Percentiles rank a stretch among this genome's conserved stretches.
Evolutionary conservation across 2,797 vertebrate genomes (phyloP).

Genomic region (Toxotes lorentzi): DNA sequence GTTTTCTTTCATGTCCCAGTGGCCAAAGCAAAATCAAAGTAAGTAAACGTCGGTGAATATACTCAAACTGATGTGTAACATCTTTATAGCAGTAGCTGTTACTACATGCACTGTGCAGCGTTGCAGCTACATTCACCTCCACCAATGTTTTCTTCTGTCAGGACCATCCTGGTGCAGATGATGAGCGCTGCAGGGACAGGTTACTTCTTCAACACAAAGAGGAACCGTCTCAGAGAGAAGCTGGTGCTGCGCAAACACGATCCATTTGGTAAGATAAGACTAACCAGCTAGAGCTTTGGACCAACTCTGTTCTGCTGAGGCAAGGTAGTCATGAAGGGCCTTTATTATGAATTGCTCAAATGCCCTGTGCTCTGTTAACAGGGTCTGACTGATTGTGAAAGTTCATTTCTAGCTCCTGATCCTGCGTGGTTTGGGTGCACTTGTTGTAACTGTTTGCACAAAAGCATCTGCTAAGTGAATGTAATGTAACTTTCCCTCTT

Average conservation of each 20-base stretch:
- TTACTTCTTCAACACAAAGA: slow-evolving; percentile 90
- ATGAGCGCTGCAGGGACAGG: slow-evolving; percentile 93
- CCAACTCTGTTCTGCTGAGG: not conserved
- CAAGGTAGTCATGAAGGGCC: not conserved
- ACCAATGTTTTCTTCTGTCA: slow-evolving; percentile 48
- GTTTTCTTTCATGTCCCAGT: slow-evolving; percentile 82
- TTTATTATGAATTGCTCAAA: not conserved
- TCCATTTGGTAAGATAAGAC: slow-evolving; percentile 89
- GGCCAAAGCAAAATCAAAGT: slow-evolving; percentile 97
- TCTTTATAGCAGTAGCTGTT: no score
- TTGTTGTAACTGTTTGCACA: not conserved
- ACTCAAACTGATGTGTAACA: not conserved
- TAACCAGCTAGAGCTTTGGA: accelerated
- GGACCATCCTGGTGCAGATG: slow-evolving; percentile 94
- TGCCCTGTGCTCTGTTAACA: not conserved
- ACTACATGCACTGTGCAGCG: no score
- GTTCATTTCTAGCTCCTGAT: not conserved
- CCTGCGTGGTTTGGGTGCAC: not conserved
- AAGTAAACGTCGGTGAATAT: slow-evolving; percentile 75
- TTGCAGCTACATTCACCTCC: not conserved
- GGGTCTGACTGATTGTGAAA: not conserved
- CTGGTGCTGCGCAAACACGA: slow-evolving; percentile 91
- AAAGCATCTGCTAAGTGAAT: not conserved
- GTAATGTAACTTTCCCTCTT: not conserved
- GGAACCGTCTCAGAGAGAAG: slow-evolving; percentile 89